Base-by-base conservation (phyloP, 30 jellyfish, hydroid and myxozoan species). In the Cassiopea xamachana region DNA sequence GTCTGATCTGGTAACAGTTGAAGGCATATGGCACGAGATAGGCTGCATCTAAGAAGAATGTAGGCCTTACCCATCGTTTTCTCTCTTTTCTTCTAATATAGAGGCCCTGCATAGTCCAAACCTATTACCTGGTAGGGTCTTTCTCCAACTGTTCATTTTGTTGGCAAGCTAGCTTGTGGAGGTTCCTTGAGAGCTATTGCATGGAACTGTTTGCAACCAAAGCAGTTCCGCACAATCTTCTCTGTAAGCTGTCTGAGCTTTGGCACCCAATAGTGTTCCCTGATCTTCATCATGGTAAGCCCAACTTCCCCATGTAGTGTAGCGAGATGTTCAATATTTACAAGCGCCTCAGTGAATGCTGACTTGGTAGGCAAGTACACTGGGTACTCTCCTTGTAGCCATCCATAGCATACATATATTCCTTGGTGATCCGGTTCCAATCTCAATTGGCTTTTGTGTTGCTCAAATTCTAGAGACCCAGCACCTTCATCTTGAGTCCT, bases 11-110 rank as follows among this genome's bases (percentile, higher is more conserved):
- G 90, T 27, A 87, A 68, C 78, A 92, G 68, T 47, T 91, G 95
- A 39, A 91, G 64, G 78, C 72, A 59, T 7, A 85, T 62, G 9
- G 95, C 97, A 46, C 91, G 73, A 2, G 93, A 55, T 43, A 92
- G 93, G 81, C 98, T 92, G 96, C 98, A 92, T 1, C 89, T 73
- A 17, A 92, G 83, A 6, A 92, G 89, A 85, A 92, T 80, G 79
- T 92, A 92, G 18, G 95, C 96, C 60, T 92, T 92, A 2, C 89
- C 84, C 51, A 18, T 79, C 69, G 67, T 49, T 27, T 86, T 85
- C 73, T 27, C 55, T 1, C 70, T 84, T 79, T 50, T 46, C 69
- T 48, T 77, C 81, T 79, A 92, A 43, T 16, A 27, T 74, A 85
- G 10, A 18, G 91, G 94, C n/a, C 91, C 94, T 17, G 97, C 97